Percentiles rank a stretch among this genome's conserved stretches.
Evolutionary conservation across 2,888 invertebrate genomes (phyloP).

Genomic region (Plebejus argus): DNA sequence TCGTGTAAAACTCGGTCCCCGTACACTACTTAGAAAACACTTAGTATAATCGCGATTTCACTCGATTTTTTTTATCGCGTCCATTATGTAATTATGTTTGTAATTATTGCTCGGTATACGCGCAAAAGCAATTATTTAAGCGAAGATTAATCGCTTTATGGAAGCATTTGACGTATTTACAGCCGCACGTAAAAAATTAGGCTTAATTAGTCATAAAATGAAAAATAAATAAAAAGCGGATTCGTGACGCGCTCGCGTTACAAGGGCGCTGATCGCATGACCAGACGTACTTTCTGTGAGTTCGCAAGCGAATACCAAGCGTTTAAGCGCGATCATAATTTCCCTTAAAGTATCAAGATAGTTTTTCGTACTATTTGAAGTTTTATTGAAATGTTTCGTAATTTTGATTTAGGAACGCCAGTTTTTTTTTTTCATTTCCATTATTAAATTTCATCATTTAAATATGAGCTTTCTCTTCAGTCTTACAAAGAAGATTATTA

Average conservation of each 20-base stretch:
- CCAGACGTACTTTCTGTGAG: slow-evolving; percentile 46
- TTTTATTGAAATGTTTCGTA: background rate
- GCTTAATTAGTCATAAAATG: slow-evolving; percentile 46
- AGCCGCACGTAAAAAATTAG: slow-evolving; percentile 40
- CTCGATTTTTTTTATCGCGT: slow-evolving; percentile 8
- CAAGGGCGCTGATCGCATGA: slow-evolving; percentile 52
- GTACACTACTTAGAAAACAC: background rate
- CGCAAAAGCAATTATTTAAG: slow-evolving; percentile 16
- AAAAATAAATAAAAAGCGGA: slow-evolving; percentile 42
- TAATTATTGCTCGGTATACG: slow-evolving; percentile 20
- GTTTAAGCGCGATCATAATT: slow-evolving; percentile 32
- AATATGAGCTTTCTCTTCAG: background rate
- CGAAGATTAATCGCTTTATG: slow-evolving; percentile 24
- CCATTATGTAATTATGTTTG: slow-evolving; percentile 21
- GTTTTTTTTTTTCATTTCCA: background rate
- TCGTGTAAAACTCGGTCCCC: background rate
- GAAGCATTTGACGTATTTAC: slow-evolving; percentile 39
- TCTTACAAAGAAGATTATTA: background rate
- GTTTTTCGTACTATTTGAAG: slow-evolving; percentile 6
- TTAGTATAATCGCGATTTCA: slow-evolving; percentile 10
- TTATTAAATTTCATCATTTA: too few relatives aligned
- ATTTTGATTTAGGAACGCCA: background rate
- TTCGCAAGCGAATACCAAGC: slow-evolving; percentile 35
- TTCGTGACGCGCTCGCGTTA: slow-evolving; percentile 55
- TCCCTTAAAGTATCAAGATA: slow-evolving; percentile 6